Conservation (phyloP, 92 coral and sea anemone genomes). For the Anthopleura xanthogrammica region DNA sequence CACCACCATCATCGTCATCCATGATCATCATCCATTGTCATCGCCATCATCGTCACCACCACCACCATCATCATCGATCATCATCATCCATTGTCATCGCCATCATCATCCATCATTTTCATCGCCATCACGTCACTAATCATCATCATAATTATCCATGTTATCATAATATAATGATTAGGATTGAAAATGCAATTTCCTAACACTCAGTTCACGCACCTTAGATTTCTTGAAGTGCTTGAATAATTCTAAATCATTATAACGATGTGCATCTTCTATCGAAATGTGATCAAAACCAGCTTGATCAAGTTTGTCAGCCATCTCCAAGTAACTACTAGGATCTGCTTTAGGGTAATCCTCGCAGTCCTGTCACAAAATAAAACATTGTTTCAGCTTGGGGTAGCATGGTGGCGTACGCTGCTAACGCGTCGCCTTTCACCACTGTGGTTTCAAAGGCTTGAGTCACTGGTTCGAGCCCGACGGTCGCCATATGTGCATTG, state of each 20-base stretch:
- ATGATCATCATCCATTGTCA: too few relatives aligned
- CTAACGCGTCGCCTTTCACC: too few relatives aligned
- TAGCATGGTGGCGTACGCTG: too few relatives aligned
- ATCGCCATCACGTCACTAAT: background rate
- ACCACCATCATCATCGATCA: too few relatives aligned
- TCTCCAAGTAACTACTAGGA: slow-evolving; percentile 56
- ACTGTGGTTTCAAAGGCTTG: too few relatives aligned
- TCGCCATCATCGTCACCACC: too few relatives aligned
- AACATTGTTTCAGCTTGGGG: background rate
- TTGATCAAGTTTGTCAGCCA: slow-evolving; percentile 77
- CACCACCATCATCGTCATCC: background rate
- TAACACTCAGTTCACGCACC: slow-evolving; percentile 31
- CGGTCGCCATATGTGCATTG: too few relatives aligned
- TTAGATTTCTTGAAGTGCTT: slow-evolving; percentile 75
- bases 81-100: too few relatives aligned
- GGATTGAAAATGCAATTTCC: background rate
- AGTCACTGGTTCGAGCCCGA: too few relatives aligned
- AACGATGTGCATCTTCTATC: slow-evolving; percentile 89
- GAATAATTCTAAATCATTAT: slow-evolving; percentile 78
- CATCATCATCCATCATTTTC: too few relatives aligned
- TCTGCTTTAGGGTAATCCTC: slow-evolving; percentile 80
- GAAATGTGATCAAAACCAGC: slow-evolving; percentile 87
- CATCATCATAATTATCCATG: background rate
- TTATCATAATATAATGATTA: background rate
- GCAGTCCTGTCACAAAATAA: slow-evolving; percentile 57